These are phyloP conservation scores for Mallotus villosus DNA, from an alignment of 2,797 vertebrate species.

Conservation along the genomic window DNA sequence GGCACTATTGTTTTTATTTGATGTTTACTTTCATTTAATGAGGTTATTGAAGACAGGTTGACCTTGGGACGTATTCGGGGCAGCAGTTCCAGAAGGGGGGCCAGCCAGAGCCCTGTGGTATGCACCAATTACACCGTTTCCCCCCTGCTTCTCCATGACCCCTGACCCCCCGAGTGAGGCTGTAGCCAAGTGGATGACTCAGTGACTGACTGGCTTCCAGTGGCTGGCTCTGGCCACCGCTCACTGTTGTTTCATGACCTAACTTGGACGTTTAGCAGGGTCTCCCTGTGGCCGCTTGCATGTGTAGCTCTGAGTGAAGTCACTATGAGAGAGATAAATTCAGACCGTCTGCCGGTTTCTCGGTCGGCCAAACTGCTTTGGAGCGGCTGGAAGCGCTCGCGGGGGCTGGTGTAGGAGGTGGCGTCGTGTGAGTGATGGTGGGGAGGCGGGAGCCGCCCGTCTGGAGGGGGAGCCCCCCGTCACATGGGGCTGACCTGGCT, in stretches of 20 bases:
- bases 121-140: constrained; percentile 52
- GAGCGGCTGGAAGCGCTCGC: not conserved
- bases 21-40: constrained; percentile 19
- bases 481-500: constrained; percentile 14
- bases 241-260: not conserved
- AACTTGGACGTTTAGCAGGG: not conserved
- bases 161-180: constrained; percentile 38
- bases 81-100: constrained; percentile 26
- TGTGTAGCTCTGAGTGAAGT: not conserved
- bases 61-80: constrained; percentile 18
- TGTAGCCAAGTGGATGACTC: constrained; percentile 46
- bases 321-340: not conserved
- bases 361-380: not conserved
- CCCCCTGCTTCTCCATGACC: constrained; percentile 24
- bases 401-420: not conserved
- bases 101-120: constrained; percentile 26
- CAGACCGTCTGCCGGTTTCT: not conserved
- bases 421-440: not conserved
- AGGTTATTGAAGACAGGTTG: constrained; percentile 30
- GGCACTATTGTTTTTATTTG: not conserved
- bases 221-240: not conserved
- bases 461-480: not conserved
- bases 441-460: not conserved
- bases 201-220: constrained; percentile 36
- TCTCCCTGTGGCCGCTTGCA: not conserved